phyloP scores from a whole-genome alignment of 2,888 invertebrate genomes.

The Polia nebulosa region DNA sequence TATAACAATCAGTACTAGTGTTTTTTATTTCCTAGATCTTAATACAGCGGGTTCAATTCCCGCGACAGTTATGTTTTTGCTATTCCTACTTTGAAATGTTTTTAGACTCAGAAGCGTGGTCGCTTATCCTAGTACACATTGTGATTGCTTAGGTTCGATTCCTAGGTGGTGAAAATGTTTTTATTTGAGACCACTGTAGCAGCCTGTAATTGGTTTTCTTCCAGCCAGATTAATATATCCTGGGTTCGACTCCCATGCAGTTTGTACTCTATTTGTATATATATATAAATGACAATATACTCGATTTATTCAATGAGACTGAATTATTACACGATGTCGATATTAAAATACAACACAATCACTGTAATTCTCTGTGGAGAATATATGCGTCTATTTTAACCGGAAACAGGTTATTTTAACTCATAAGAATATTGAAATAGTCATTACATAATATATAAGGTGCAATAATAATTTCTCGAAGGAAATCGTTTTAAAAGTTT shows the following conservation, averaged over 20 bases:
- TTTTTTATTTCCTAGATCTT: not conserved
- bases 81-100: not conserved
- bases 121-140: not conserved
- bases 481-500: not conserved
- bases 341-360: not conserved
- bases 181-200: too few relatives aligned
- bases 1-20: too few relatives aligned
- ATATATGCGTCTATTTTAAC: not conserved
- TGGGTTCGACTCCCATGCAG: slow-evolving; percentile 18
- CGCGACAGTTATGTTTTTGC: not conserved
- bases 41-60: slow-evolving; percentile 10
- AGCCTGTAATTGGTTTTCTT: too few relatives aligned
- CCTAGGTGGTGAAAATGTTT: not conserved
- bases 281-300: too few relatives aligned
- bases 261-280: too few relatives aligned
- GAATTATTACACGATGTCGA: too few relatives aligned
- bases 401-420: not conserved
- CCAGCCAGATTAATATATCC: too few relatives aligned
- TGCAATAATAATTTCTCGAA: not conserved
- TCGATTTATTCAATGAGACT: not conserved
- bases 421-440: not conserved
- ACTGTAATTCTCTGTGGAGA: too few relatives aligned
- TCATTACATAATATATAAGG: not conserved
- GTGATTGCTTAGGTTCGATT: slow-evolving; percentile 6
- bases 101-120: not conserved